A percentile compares a stretch with the other conserved stretches of the same genome.
Evolutionary conservation across 2,888 invertebrate species (phyloP).

Genomic region (Lithophane leautieri): DNA sequence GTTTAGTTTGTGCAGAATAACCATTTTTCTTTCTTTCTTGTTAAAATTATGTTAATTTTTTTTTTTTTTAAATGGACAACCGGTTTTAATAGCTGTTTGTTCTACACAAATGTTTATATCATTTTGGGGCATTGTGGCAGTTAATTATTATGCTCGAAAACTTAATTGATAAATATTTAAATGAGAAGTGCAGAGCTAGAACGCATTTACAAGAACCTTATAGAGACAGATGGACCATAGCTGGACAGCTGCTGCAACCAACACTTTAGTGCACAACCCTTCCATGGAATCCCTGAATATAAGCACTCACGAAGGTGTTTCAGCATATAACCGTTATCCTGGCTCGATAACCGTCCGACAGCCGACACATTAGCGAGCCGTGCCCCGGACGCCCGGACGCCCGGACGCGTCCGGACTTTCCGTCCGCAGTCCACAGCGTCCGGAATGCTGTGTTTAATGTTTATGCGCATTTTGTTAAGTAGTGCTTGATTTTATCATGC

Average conservation of each 20-base stretch:
- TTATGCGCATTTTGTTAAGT: conserved; percentile 26
- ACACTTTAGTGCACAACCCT: neutral
- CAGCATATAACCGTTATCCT: conserved; percentile 40
- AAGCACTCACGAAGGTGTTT: conserved; percentile 11
- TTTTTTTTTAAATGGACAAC: neutral
- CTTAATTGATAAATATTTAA: too few species aligned
- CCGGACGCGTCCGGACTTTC: conserved; percentile 42
- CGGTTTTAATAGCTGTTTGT: neutral
- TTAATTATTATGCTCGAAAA: neutral
- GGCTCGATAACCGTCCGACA: conserved; percentile 54
- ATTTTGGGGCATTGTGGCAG: neutral
- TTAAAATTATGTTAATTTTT: neutral
- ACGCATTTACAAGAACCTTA: too few species aligned
- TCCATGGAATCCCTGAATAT: neutral
- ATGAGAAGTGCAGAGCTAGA: neutral
- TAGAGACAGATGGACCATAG: neutral
- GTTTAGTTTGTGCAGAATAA: too few species aligned
- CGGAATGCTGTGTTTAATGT: conserved; percentile 37
- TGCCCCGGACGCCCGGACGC: conserved; percentile 43
- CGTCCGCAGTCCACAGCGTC: conserved; percentile 41
- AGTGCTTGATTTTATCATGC: conserved; percentile 10
- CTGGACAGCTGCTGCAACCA: neutral
- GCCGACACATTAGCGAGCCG: conserved; percentile 56
- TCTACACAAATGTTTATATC: neutral
- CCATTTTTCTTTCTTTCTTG: too few species aligned